Evolutionary conservation across 2,797 vertebrate genomes (phyloP), one percentile per base, ranked within the genome.

Genomic region (Ctenosaura bakeri): DNA sequence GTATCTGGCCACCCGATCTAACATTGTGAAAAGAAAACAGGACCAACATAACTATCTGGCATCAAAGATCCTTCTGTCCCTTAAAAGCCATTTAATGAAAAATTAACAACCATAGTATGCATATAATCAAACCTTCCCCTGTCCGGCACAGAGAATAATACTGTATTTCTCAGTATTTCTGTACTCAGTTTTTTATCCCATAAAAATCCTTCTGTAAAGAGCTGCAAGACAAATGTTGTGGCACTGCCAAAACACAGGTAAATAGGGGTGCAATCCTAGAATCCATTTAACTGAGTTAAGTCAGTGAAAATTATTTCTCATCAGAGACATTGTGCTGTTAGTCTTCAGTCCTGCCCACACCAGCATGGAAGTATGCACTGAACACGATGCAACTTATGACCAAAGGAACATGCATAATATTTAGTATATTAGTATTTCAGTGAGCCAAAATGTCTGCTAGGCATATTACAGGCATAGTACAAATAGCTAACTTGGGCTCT

Each of bases 401-500:
- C 8, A 12, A 24, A 5, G 26, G 46, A 74, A 6, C 50, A 74
- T 56, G 50, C 18, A 16, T 16, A 86, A n/a, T 13, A 85, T 54
- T 46, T 46, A 46, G 42, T 46, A 46, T 46, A 46, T 46, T 46
- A 46, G 42, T 52, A 38, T 3, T 24, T 38, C 14, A 42, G 46
- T 54, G 24, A 14, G 46, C 10, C 14, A 69, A 84, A 84, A 80
- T 62, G 9, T 24, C 64, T 79, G 24, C 24, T 88, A 54, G 22
- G 12, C 64, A 69, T 81, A 89, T 80, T 59, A 86, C 12, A 89
- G 38, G 88, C 64, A 59, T n/a, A 59, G 32, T 85, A 59, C 46
- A 69, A 32, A 69, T 87, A 90, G 86, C 38, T 56, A 3, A 24
- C 74, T 82, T 89, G 79, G 18, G 42, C 84, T 88, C 82, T 87